Evolutionary conservation across 2,797 vertebrate species (phyloP).

Genomic region (Astyanax mexicanus): DNA sequence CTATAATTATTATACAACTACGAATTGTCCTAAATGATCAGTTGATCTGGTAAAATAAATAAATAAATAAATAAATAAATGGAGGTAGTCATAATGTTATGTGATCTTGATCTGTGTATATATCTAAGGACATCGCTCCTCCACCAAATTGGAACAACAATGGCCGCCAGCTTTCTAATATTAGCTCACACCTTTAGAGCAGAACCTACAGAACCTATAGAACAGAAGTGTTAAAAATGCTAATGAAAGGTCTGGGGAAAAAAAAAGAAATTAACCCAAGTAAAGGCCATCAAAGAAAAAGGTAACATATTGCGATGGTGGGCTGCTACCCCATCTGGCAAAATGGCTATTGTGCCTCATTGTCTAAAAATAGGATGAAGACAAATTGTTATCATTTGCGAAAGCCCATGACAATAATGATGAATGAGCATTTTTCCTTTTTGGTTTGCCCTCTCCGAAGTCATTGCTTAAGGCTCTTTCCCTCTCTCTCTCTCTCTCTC

Average conservation of each 20-base stretch:
- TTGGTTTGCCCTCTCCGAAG: constrained; percentile 90
- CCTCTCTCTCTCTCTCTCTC: constrained; percentile 47
- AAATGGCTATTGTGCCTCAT: constrained; percentile 98
- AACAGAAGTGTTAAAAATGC: constrained; percentile 39
- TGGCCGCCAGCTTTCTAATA: background rate
- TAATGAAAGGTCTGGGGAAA: constrained; percentile 51
- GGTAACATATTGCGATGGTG: constrained; percentile 89
- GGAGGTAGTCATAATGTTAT: too few species aligned
- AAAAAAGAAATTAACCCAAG: constrained; percentile 72
- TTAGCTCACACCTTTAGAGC: constrained; percentile 7
- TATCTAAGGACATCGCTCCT: background rate
- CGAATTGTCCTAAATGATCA: too few species aligned
- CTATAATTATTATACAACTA: too few species aligned
- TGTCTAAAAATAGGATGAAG: constrained; percentile 99
- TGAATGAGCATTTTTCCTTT: constrained; percentile 95
- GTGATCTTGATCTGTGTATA: background rate
- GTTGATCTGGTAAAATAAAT: too few species aligned
- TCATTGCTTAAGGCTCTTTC: constrained; percentile 99
- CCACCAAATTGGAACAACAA: background rate
- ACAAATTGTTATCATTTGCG: constrained; percentile 99
- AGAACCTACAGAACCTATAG: too few species aligned
- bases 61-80: too few species aligned
- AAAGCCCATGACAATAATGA: constrained; percentile 99
- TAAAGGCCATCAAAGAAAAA: constrained; percentile 81
- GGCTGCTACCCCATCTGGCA: constrained; percentile 96